Evolutionary conservation across 2,113 vertebrate genomes (phyloP), one percentile per base, ranked within the genome.

Genomic region (Mesitornis unicolor): DNA sequence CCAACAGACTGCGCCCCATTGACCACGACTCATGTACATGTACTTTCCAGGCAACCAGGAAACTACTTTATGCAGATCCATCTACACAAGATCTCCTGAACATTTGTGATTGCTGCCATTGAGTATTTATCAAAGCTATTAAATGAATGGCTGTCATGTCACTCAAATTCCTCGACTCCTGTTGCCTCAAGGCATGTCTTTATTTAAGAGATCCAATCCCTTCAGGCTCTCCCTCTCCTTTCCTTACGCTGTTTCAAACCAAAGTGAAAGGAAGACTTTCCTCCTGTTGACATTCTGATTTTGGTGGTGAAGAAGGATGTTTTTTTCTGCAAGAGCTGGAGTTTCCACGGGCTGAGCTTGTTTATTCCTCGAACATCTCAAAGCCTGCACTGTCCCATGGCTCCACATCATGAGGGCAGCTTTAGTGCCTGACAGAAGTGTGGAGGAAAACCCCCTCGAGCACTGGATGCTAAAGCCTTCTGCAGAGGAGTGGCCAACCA

Each of bases 111-210:
- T 43, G 24, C 42, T 76, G 43, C 31, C 38, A 43, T 0, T 36
- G 42, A 59, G 42, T 43, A 80, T 74, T 54, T 59, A 48, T 53
- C 76, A 2, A 4, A 79, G 22, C 19, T 65, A 11, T 26, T 57
- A 73, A 76, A 53, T 11, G 35, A 91, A 76, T 24, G 0, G 0
- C 31, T 70, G 29, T 35, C n/a, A 51, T 3, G 14, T 12, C 0
- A 0, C 29, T 43, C 25, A 25, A 40, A 88, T 57, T 68, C 87
- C 89, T 74, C 0, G 0, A 38, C 25, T 82, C n/a, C 28, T 15
- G 10, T 22, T 79, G 61, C 36, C 50, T 77, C 40, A 68, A 8
- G 33, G 33, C 9, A 17, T 7, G 2, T 16, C 33, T 48, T 84
- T 33, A 16, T 71, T 75, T 35, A 67, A 85, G 60, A 35, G 9